phyloP scores from a whole-genome alignment of 2,797 vertebrate species.

The Sciaenops ocellatus region DNA sequence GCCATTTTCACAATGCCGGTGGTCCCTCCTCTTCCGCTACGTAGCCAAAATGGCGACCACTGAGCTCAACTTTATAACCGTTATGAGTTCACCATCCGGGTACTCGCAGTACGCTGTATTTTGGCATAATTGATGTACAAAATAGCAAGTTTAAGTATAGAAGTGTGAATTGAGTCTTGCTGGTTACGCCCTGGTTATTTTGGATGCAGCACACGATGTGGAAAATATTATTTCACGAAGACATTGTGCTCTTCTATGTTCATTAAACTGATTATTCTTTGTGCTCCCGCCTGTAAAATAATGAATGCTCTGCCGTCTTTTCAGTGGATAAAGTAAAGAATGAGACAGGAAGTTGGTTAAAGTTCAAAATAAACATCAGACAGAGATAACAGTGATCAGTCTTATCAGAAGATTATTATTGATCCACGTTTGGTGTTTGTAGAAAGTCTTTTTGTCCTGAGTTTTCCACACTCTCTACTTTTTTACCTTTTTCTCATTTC shows the following conservation, averaged over 20 bases:
- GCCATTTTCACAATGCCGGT: too few species aligned
- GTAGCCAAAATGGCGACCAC: too few species aligned
- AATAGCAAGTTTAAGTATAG: too few species aligned
- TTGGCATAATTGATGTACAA: neutral
- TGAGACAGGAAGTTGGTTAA: neutral
- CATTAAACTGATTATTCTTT: rapidly evolving
- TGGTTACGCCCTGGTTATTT: neutral
- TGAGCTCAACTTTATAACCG: too few species aligned
- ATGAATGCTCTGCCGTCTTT: neutral
- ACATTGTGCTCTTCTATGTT: neutral
- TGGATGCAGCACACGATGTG: neutral
- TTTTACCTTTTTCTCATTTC: constrained; percentile 80
- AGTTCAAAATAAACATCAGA: constrained; percentile 3
- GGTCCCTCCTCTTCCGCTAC: too few species aligned
- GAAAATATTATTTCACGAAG: neutral
- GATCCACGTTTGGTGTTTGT: constrained; percentile 10
- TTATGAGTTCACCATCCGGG: too few species aligned
- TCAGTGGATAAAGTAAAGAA: neutral
- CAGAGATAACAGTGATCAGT: neutral
- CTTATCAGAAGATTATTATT: constrained; percentile 15
- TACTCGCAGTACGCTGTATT: too few species aligned
- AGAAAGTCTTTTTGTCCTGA: constrained; percentile 3
- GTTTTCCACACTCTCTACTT: constrained; percentile 36
- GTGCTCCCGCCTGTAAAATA: neutral
- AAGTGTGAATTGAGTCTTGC: neutral